These are phyloP conservation scores for Rhinichthys osculus DNA, from an alignment of 2,797 vertebrate genomes.

Conservation along the genomic window DNA sequence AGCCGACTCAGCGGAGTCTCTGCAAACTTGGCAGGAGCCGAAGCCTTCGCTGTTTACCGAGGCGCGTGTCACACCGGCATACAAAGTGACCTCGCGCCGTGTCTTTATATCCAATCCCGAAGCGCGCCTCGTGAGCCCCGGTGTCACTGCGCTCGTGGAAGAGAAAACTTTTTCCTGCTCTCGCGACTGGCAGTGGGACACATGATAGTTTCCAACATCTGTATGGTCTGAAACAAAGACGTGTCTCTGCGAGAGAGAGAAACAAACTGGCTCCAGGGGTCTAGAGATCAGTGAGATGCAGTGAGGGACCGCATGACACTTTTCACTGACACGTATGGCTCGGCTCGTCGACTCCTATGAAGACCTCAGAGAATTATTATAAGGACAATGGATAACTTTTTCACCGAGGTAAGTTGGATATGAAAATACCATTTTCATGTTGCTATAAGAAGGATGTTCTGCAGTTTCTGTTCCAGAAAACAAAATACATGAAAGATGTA, in stretches of 20 bases:
- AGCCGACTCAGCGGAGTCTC: conserved; percentile 44
- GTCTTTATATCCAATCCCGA: conserved; percentile 18
- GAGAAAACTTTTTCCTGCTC: not conserved
- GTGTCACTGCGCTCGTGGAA: not conserved
- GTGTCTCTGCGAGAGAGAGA: conserved; percentile 25
- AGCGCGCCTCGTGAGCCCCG: not conserved
- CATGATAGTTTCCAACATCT: conserved; percentile 59
- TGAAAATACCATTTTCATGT: conserved; percentile 10
- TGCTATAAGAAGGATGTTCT: conserved; percentile 30
- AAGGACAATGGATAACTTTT: conserved; percentile 85
- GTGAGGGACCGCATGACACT: conserved; percentile 8
- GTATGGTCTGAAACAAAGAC: conserved; percentile 79
- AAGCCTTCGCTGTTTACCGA: conserved; percentile 44
- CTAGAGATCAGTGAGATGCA: conserved; percentile 25
- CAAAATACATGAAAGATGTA: not conserved
- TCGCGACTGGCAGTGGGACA: conserved; percentile 20
- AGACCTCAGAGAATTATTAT: conserved; percentile 64
- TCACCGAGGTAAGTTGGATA: conserved; percentile 81
- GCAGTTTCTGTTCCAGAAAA: not conserved
- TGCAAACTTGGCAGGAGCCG: conserved; percentile 43
- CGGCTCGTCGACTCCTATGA: conserved; percentile 53
- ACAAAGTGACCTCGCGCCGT: conserved; percentile 35
- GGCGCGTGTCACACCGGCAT: conserved; percentile 47
- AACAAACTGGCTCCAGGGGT: conserved; percentile 11
- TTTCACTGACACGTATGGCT: conserved; percentile 65